Percentiles rank a stretch among this genome's conserved stretches.
phyloP scores from a whole-genome alignment of 1,140 invertebrate genomes.

The Tetragnatha versicolor region DNA sequence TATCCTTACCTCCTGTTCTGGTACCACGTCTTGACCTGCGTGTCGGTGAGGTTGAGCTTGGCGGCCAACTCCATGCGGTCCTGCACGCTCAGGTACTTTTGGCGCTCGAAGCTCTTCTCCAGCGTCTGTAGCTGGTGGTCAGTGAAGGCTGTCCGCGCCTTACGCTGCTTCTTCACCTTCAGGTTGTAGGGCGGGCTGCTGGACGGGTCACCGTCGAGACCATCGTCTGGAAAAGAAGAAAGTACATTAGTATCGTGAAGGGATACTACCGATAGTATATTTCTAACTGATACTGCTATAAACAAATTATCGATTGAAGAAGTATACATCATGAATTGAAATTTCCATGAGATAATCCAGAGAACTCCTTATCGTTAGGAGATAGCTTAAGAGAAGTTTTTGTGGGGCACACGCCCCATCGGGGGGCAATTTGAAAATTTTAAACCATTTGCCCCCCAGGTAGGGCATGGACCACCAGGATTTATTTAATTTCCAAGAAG shows the following conservation, averaged over 20 bases:
- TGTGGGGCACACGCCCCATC: too few species aligned
- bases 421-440: too few species aligned
- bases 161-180: constrained; percentile 87
- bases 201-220: constrained; percentile 36
- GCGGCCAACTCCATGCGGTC: constrained; percentile 98
- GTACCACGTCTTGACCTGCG: constrained; percentile 99
- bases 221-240: constrained; percentile 26
- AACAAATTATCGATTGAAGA: too few species aligned
- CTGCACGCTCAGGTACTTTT: constrained; percentile 98
- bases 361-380: too few species aligned
- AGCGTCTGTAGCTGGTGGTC: constrained; percentile 87
- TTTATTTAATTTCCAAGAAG: too few species aligned
- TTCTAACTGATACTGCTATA: too few species aligned
- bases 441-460: too few species aligned
- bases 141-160: constrained; percentile 97
- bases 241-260: neutral
- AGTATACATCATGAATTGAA: too few species aligned
- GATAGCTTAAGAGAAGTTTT: too few species aligned
- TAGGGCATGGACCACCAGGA: too few species aligned
- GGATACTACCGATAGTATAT: too few species aligned
- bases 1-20: constrained; percentile 91
- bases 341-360: too few species aligned
- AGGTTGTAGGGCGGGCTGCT: constrained; percentile 53
- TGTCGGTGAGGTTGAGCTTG: constrained; percentile 94
- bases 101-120: constrained; percentile 96